Evolutionary conservation across 2,113 vertebrate species (phyloP).

Genomic region (Zapornia atra): DNA sequence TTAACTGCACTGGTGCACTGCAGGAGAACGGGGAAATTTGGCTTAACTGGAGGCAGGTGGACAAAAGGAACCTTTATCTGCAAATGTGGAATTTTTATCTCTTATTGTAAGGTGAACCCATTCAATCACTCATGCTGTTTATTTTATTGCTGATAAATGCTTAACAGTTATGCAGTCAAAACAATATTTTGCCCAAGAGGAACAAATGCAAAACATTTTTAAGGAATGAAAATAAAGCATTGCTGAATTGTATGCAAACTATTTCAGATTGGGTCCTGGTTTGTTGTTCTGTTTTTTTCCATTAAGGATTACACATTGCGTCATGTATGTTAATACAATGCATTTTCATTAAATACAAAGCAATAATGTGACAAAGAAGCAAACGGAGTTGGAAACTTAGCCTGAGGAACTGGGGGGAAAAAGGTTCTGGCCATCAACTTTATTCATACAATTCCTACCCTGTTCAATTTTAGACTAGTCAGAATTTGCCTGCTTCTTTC

Average conservation of each 20-base stretch:
- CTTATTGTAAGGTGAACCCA: neutral
- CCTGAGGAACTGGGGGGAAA: neutral
- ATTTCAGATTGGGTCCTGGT: neutral
- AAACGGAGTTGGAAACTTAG: neutral
- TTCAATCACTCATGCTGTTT: neutral
- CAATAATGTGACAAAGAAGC: neutral
- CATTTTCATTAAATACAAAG: neutral
- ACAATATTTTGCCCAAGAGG: neutral
- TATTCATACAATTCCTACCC: neutral
- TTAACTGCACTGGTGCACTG: neutral
- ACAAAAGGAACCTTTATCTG: neutral
- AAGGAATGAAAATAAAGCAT: neutral
- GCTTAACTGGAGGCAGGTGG: neutral
- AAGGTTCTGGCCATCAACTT: neutral
- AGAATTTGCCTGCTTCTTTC: neutral
- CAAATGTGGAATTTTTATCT: neutral
- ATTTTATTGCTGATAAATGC: slow-evolving; percentile 2
- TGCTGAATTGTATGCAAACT: neutral
- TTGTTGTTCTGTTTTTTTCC: neutral
- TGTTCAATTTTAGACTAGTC: neutral
- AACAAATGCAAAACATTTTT: slow-evolving; percentile 17
- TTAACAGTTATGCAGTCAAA: neutral
- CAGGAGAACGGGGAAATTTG: neutral
- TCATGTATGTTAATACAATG: neutral
- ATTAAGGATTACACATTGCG: neutral